A percentile compares a stretch with the other conserved stretches of the same genome.
These are phyloP conservation scores for Scaptomyza parva DNA, from an alignment of 2,888 invertebrate species.

Conservation along the genomic window DNA sequence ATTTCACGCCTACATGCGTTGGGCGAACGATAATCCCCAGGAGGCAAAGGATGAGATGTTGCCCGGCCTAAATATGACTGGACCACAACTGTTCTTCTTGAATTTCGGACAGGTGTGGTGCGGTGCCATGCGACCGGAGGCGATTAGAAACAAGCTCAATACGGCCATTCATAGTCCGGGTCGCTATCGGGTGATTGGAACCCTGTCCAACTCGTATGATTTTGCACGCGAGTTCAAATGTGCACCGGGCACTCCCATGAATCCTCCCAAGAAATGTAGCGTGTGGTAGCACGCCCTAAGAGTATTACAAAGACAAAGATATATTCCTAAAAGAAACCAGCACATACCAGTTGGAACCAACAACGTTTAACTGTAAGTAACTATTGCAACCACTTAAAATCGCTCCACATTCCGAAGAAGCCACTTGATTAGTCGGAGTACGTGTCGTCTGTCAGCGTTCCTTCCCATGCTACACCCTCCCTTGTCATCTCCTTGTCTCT, in stretches of 20 bases:
- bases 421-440: slow-evolving; percentile 38
- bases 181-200: slow-evolving; percentile 91
- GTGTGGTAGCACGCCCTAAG: slow-evolving; percentile 87
- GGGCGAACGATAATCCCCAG: slow-evolving; percentile 88
- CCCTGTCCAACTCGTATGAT: slow-evolving; percentile 91
- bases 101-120: slow-evolving; percentile 96
- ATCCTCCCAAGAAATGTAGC: slow-evolving; percentile 90
- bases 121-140: slow-evolving; percentile 92
- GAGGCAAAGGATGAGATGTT: slow-evolving; percentile 87
- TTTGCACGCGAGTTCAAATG: slow-evolving; percentile 91
- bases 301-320: slow-evolving; percentile 55
- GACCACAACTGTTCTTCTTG: slow-evolving; percentile 94
- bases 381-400: slow-evolving; percentile 4
- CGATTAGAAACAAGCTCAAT: slow-evolving; percentile 91
- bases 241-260: slow-evolving; percentile 91
- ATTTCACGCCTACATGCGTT: slow-evolving; percentile 93
- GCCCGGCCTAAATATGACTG: slow-evolving; percentile 90
- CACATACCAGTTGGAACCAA: slow-evolving; percentile 39
- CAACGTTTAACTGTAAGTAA: slow-evolving; percentile 52
- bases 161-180: slow-evolving; percentile 94
- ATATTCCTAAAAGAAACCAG: slow-evolving; percentile 35
- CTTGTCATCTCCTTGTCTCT: not conserved
- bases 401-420: slow-evolving; percentile 44
- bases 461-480: no score
- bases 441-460: slow-evolving; percentile 14